Base-by-base conservation (phyloP, 2,888 invertebrate species). In the Macropis europaea region DNA sequence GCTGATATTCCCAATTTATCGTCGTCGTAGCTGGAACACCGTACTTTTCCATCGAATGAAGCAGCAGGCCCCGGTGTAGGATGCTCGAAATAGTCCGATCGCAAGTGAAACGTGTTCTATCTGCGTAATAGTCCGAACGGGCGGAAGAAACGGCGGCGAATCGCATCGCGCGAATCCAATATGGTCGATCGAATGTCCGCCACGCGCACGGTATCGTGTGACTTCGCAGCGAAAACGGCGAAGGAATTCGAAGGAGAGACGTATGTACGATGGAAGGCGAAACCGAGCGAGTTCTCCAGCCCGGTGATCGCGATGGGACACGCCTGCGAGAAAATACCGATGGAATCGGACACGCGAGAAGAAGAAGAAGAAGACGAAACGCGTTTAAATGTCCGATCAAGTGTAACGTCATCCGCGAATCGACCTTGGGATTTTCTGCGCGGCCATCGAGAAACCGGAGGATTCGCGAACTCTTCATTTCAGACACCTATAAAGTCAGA, bases 171-270 rank as follows among this genome's bases (percentile, higher is more conserved):
- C 48, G 70, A 64, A 73, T 77, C 77, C 60, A 77, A 74, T 69
- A 71, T 66, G 71, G 67, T 62, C 70, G 78, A 80, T 82, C 77
- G 75, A 74, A 81, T 82, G 76, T 76, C 82, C 81, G 82, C 78
- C 84, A 79, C 84, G 82, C 83, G 84, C 77, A 62, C 43, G 60
- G 79, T 83, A 72, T 84, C 84, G 78, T 52, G 73, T 84, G 74
- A 81, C 77, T 68, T 28, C 52, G 22, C 69, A 62, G 72, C 81
- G 66, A 71, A 81, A 81, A 74, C 52, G 45, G 53, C 32, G 36
- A 26, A 34, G 52, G 59, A 53, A 67, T 73, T 71, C 50, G 62
- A 57, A 22, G 30, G 42, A 38, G 28, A 68, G 15, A 9, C 36
- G 45, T 30, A 19, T 47, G n/a, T 15, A 26, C 3, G 38, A 56